A percentile compares a stretch with the other conserved stretches of the same genome.
Evolutionary conservation across 2,888 invertebrate species (phyloP).

Genomic region (Melitaea athalia): DNA sequence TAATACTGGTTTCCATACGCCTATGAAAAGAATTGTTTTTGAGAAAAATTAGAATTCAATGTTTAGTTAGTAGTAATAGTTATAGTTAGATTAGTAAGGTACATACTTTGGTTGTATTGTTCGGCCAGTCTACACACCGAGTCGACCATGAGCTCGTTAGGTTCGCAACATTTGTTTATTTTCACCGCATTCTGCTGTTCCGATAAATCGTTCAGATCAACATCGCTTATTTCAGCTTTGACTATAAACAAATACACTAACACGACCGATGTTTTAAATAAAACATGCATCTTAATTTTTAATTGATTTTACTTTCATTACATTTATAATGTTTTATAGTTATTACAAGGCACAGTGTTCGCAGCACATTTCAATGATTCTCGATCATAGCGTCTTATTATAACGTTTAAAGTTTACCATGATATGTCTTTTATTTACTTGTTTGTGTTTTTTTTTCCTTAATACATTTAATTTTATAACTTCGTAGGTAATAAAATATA

Average conservation of each 20-base stretch:
- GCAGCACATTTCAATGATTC: not conserved
- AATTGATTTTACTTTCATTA: constrained; percentile 14
- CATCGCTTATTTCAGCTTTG: constrained; percentile 50
- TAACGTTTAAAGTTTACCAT: not conserved
- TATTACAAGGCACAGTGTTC: not conserved
- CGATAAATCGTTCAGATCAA: constrained; percentile 75
- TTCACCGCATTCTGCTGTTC: constrained; percentile 76
- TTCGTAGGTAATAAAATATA: not conserved
- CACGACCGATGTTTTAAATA: constrained; percentile 18
- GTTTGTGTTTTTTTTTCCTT: not conserved
- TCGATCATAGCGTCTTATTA: too few relatives aligned
- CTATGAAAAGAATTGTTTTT: constrained; percentile 46
- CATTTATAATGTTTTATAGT: not conserved
- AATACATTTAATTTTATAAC: not conserved
- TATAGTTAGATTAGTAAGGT: constrained; percentile 18
- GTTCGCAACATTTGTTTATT: constrained; percentile 91
- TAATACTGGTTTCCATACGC: constrained; percentile 84
- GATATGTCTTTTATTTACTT: not conserved
- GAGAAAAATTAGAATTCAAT: not conserved
- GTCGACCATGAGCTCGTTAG: constrained; percentile 86
- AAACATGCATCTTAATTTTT: constrained; percentile 22
- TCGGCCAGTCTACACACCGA: constrained; percentile 84
- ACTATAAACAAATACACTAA: constrained; percentile 12
- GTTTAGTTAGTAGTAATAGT: not conserved
- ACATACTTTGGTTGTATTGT: constrained; percentile 82